Conservation (phyloP, 2,888 invertebrate genomes). For the Hemistola chrysoprasaria region DNA sequence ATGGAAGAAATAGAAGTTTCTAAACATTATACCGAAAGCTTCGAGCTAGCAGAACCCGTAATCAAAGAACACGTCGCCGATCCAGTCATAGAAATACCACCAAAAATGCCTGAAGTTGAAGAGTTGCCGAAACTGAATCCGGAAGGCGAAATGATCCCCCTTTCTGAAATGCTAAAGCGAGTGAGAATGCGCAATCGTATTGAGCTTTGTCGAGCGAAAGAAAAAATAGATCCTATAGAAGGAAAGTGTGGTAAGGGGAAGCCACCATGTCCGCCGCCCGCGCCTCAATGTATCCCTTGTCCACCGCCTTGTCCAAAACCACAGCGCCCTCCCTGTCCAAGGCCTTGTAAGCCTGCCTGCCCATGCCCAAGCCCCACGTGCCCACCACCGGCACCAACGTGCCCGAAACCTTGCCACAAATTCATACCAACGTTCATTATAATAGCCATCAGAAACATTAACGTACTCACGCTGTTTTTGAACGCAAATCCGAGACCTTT, state of each 20-base stretch:
- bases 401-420: slow-evolving; percentile 28
- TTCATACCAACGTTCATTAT: slow-evolving; percentile 19
- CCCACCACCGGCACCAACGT: slow-evolving; percentile 4
- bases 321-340: slow-evolving; percentile 29
- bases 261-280: slow-evolving; percentile 34
- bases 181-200: slow-evolving; percentile 46
- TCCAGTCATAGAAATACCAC: too few species aligned
- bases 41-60: too few species aligned
- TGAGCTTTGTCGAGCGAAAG: slow-evolving; percentile 27
- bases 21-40: too few species aligned
- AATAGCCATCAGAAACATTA: slow-evolving; percentile 15
- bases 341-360: slow-evolving; percentile 23
- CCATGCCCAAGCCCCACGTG: slow-evolving; percentile 5
- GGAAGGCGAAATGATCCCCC: slow-evolving; percentile 30
- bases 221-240: slow-evolving; percentile 23
- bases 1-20: too few species aligned
- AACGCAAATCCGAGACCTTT: too few species aligned
- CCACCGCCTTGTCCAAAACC: slow-evolving; percentile 26
- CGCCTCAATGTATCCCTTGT: slow-evolving; percentile 32
- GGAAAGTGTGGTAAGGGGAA: slow-evolving; percentile 32
- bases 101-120: too few species aligned
- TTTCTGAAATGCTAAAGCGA: slow-evolving; percentile 49
- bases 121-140: slow-evolving; percentile 2
- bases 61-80: too few species aligned
- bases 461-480: background rate